These are phyloP conservation scores for Orchesella flavescens DNA, from an alignment of 2,888 invertebrate genomes.

Conservation along the genomic window DNA sequence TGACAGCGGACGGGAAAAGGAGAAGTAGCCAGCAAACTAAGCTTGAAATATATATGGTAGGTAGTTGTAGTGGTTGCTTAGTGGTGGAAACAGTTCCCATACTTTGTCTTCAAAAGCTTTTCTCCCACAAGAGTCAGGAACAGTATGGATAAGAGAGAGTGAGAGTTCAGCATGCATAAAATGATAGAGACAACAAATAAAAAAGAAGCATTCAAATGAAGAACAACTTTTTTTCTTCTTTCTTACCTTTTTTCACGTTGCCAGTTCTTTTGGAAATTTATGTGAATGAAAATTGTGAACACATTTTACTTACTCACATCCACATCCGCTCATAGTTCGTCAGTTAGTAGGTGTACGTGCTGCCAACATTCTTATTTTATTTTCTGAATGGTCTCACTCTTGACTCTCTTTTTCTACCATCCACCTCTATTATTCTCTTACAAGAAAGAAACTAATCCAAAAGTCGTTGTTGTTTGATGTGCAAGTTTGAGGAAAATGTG, in stretches of 20 bases:
- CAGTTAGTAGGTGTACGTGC: neutral
- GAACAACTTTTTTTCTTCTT: neutral
- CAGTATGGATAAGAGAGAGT: constrained; percentile 6
- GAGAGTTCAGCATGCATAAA: constrained; percentile 6
- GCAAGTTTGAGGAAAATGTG: constrained; percentile 30
- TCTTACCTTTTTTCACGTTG: neutral
- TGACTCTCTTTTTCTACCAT: neutral
- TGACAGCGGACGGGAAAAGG: constrained; percentile 50
- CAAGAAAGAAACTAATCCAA: constrained; percentile 19
- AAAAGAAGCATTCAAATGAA: neutral
- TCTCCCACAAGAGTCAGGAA: neutral
- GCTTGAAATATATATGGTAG: neutral
- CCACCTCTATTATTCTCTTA: neutral
- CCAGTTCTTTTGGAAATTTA: neutral
- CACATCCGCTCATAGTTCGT: too few relatives aligned
- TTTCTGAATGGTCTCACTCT: neutral
- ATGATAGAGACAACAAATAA: too few relatives aligned
- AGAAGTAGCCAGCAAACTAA: constrained; percentile 25
- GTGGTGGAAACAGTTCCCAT: neutral
- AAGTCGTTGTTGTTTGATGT: constrained; percentile 45
- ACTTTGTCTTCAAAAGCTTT: constrained; percentile 45
- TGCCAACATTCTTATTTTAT: neutral
- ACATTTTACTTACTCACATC: neutral
- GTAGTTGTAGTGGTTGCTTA: neutral
- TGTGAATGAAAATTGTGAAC: constrained; percentile 9